Percentiles rank a stretch among this genome's conserved stretches.
Conservation (phyloP, 2,888 invertebrate species). For the Apodemia hepburni region DNA sequence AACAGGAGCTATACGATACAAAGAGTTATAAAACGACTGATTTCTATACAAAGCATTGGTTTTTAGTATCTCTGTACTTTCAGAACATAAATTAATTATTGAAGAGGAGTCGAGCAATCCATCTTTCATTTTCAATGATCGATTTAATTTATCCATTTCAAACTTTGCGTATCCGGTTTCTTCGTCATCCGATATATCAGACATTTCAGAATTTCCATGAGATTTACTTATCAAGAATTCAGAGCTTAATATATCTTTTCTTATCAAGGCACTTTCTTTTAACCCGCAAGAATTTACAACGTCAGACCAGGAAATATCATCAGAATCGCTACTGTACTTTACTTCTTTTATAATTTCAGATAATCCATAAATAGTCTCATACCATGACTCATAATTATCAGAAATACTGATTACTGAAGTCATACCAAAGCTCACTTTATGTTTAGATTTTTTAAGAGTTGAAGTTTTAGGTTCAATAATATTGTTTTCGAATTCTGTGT, state of each 20-base stretch:
- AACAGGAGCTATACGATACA: constrained; percentile 58
- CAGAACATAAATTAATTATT: not conserved
- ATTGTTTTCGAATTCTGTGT: constrained; percentile 53
- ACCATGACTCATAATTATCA: constrained; percentile 49
- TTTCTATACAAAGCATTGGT: constrained; percentile 35
- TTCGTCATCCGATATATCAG: constrained; percentile 40
- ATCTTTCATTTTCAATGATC: constrained; percentile 49
- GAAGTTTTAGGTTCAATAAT: constrained; percentile 47
- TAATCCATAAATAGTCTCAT: constrained; percentile 62
- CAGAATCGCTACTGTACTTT: constrained; percentile 18
- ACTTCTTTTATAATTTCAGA: constrained; percentile 42
- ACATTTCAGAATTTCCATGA: constrained; percentile 39
- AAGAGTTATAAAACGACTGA: constrained; percentile 40
- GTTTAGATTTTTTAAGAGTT: constrained; percentile 50
- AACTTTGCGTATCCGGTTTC: constrained; percentile 58
- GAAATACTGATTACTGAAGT: constrained; percentile 37
- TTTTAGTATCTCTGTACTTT: constrained; percentile 16
- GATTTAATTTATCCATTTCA: constrained; percentile 58
- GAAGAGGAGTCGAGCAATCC: constrained; percentile 51
- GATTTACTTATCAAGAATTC: constrained; percentile 56
- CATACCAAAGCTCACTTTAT: constrained; percentile 48
- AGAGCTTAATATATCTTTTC: constrained; percentile 37
- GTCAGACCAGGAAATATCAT: constrained; percentile 54
- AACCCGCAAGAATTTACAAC: constrained; percentile 50
- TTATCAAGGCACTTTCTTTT: constrained; percentile 42